Evolutionary conservation across 2,888 invertebrate genomes (phyloP).

Genomic region (Diadegma fenestrale): DNA sequence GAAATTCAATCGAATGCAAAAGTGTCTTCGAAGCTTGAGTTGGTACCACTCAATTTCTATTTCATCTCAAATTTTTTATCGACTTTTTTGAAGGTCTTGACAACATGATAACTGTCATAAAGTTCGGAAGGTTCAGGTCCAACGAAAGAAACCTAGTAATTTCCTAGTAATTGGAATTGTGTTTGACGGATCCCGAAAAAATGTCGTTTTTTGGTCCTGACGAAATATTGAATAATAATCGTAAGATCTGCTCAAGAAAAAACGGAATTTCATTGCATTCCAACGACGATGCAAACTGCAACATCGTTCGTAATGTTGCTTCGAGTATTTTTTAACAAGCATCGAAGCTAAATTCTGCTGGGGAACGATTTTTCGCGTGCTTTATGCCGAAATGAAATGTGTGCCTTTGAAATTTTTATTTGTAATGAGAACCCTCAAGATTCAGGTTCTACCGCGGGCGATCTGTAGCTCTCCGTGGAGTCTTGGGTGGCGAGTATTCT

Average conservation of each 20-base stretch:
- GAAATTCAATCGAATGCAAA: not conserved
- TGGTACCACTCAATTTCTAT: not conserved
- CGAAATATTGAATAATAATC: too few relatives aligned
- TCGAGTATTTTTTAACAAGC: not conserved
- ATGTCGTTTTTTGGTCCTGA: too few relatives aligned
- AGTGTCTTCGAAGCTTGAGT: not conserved
- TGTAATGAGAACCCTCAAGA: conserved; percentile 81
- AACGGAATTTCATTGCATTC: too few relatives aligned
- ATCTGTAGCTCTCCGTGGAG: conserved; percentile 75
- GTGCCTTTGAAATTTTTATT: conserved; percentile 46
- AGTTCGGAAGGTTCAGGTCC: too few relatives aligned
- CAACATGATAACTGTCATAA: too few relatives aligned
- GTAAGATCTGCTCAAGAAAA: too few relatives aligned
- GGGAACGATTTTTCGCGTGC: not conserved
- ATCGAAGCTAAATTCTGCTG: not conserved
- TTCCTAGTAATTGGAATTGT: too few relatives aligned
- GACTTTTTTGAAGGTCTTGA: too few relatives aligned
- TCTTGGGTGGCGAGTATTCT: conserved; percentile 78
- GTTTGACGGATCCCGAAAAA: too few relatives aligned
- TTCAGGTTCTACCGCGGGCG: conserved; percentile 82
- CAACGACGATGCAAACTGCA: too few relatives aligned
- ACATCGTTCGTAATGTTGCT: not conserved
- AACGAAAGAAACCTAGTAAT: too few relatives aligned
- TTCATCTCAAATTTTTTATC: not conserved
- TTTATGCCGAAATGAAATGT: conserved; percentile 29